Conservation (phyloP, 2,888 invertebrate genomes). For the Lasioglossum malachurum region DNA sequence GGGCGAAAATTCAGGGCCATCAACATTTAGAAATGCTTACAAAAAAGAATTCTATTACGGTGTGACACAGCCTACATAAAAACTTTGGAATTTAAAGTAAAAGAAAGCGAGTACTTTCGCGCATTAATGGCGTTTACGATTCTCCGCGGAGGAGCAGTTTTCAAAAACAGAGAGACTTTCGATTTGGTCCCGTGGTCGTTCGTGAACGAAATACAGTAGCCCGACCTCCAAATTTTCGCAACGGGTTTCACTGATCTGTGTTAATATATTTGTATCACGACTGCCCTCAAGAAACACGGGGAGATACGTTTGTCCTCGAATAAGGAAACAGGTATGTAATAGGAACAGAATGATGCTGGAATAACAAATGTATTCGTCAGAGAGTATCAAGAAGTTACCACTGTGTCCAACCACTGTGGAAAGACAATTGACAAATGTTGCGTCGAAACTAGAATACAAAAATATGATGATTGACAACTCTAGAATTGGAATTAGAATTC, state of each 20-base stretch:
- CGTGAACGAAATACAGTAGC: conserved; percentile 21
- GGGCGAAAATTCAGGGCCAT: not conserved
- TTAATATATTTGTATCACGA: conserved; percentile 28
- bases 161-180: conserved; percentile 4
- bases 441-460: not conserved
- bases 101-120: conserved; percentile 13
- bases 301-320: not conserved
- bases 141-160: not conserved
- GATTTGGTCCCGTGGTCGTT: not conserved
- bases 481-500: not conserved
- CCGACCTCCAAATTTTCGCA: conserved; percentile 7
- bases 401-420: not conserved
- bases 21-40: not conserved
- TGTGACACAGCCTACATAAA: not conserved
- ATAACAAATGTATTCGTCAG: not conserved
- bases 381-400: not conserved
- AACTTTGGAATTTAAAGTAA: conserved; percentile 4
- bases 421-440: not conserved
- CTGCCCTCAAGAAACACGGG: not conserved
- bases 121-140: not conserved
- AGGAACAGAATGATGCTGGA: not conserved
- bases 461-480: not conserved
- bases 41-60: not conserved
- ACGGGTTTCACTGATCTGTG: conserved; percentile 14
- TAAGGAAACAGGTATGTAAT: not conserved